These are phyloP conservation scores for Diadema setosum DNA, from an alignment of 35 echinoderm and acorn worm species.

Conservation along the genomic window DNA sequence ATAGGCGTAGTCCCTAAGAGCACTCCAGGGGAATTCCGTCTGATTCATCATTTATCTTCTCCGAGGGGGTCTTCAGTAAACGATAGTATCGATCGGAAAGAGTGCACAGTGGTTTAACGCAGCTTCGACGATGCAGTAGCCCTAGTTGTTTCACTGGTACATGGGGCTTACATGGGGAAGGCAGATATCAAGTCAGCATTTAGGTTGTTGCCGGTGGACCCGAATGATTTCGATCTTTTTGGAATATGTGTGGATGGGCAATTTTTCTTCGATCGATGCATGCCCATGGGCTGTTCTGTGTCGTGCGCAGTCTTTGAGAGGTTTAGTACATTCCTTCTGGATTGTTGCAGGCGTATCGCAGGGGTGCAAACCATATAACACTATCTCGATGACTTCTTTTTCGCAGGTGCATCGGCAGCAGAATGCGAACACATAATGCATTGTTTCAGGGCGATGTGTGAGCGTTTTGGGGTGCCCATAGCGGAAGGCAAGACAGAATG, in stretches of 20 bases:
- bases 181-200: slow-evolving; percentile 18
- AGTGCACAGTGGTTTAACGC: neutral
- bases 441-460: slow-evolving; percentile 2
- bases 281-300: no score
- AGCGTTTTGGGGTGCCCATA: no score
- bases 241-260: neutral
- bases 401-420: neutral
- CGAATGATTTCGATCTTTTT: slow-evolving; percentile 15
- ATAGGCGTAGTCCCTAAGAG: slow-evolving; percentile 6
- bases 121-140: slow-evolving; percentile 16
- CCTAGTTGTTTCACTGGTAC: neutral
- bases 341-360: neutral
- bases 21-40: neutral
- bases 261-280: neutral
- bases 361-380: neutral
- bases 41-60: slow-evolving; percentile 22
- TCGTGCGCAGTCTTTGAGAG: neutral
- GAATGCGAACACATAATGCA: neutral
- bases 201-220: slow-evolving; percentile 12
- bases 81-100: neutral
- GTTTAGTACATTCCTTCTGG: neutral
- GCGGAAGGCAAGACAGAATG: no score
- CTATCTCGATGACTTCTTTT: slow-evolving; percentile 21
- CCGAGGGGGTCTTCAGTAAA: neutral
- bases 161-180: slow-evolving; percentile 14